Conservation (phyloP, 35 echinoderm and acorn worm genomes). For the Holothuria glaberrima region DNA sequence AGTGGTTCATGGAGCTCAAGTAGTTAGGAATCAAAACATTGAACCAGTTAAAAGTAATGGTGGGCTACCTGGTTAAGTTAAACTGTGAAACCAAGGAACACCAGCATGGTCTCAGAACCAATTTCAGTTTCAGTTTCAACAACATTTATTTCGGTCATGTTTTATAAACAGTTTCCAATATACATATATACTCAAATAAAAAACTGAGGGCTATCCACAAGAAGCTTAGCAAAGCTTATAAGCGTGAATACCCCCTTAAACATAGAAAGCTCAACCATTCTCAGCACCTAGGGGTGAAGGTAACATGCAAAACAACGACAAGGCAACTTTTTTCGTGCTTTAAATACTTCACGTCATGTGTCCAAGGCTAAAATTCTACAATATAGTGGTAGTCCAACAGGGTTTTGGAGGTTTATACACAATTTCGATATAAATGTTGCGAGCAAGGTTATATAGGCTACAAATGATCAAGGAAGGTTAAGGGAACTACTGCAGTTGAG, state of each 20-base stretch:
- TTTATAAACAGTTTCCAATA: no score
- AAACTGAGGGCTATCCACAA: background rate
- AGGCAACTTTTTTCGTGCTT: background rate
- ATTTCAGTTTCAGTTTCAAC: no score
- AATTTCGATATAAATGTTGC: constrained; percentile 47
- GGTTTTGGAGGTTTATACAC: constrained; percentile 50
- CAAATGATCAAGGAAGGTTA: background rate
- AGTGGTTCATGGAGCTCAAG: background rate
- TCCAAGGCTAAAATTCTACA: constrained; percentile 36
- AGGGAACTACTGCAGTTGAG: background rate
- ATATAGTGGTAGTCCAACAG: constrained; percentile 62
- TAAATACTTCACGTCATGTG: constrained; percentile 39
- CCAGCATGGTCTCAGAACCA: background rate
- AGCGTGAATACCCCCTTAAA: no score
- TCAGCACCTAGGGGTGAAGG: background rate
- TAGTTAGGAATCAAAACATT: background rate
- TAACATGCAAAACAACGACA: background rate
- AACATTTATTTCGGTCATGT: no score
- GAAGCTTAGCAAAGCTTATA: no score
- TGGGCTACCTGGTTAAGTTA: background rate
- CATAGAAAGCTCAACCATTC: no score
- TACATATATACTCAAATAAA: no score
- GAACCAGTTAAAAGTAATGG: background rate
- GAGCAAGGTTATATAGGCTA: background rate
- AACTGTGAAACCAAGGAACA: background rate